Evolutionary conservation across 2,888 invertebrate genomes (phyloP).

Genomic region (Homarus gammarus): DNA sequence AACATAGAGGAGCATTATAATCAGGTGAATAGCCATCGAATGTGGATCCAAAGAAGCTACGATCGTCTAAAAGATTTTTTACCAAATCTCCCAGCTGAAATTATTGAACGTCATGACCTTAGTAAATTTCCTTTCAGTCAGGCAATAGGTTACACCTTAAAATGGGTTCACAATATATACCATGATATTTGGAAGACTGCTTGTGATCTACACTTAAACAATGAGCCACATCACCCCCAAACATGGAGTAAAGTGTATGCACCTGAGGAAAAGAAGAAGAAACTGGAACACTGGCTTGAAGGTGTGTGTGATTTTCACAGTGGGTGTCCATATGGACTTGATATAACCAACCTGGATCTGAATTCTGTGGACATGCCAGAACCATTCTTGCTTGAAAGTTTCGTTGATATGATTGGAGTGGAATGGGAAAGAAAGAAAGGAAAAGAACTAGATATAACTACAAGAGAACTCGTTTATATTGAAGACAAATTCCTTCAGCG

Average conservation of each 20-base stretch:
- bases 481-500: conserved; percentile 53
- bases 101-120: conserved; percentile 55
- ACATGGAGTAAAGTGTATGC: conserved; percentile 40
- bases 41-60: conserved; percentile 44
- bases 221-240: conserved; percentile 62
- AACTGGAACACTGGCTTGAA: conserved; percentile 29
- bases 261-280: conserved; percentile 28
- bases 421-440: conserved; percentile 67
- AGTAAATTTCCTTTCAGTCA: conserved; percentile 64
- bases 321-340: conserved; percentile 42
- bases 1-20: conserved; percentile 38
- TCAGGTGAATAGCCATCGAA: conserved; percentile 34
- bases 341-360: conserved; percentile 34
- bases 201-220: conserved; percentile 46
- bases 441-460: conserved; percentile 25
- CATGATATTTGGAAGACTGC: conserved; percentile 52
- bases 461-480: conserved; percentile 42
- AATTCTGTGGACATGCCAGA: conserved; percentile 31
- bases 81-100: conserved; percentile 35
- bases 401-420: conserved; percentile 52
- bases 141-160: conserved; percentile 56
- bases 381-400: conserved; percentile 56
- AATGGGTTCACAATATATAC: conserved; percentile 45
- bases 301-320: conserved; percentile 32
- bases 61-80: conserved; percentile 43